A percentile compares a stretch with the other conserved stretches of the same genome.
These are phyloP conservation scores for Elgonia sp. DNA, from an alignment of 2,888 invertebrate species.

Conservation along the genomic window DNA sequence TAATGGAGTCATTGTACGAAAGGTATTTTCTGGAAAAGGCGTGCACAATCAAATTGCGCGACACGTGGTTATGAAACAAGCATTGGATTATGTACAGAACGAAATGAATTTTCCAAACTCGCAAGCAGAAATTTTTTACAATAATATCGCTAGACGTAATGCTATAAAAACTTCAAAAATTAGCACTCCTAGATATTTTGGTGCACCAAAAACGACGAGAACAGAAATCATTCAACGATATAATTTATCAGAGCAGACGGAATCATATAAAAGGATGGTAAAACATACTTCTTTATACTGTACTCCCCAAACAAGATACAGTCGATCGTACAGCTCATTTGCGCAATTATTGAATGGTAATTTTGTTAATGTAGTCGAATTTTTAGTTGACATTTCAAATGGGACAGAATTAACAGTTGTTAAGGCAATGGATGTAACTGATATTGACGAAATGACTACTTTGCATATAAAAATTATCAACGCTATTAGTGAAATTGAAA, in stretches of 20 bases:
- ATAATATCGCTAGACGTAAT: constrained; percentile 31
- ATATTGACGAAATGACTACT: constrained; percentile 1
- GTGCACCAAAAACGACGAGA: constrained; percentile 24
- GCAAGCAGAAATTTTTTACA: constrained; percentile 32
- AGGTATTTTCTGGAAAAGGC: constrained; percentile 56
- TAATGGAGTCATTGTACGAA: constrained; percentile 54
- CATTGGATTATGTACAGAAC: constrained; percentile 22
- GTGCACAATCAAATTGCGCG: constrained; percentile 58
- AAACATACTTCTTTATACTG: constrained; percentile 40
- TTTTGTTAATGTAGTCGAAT: constrained; percentile 30
- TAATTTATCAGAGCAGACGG: constrained; percentile 42
- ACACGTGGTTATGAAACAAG: constrained; percentile 38
- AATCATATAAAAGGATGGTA: constrained; percentile 52
- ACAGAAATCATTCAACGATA: constrained; percentile 14
- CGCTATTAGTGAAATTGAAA: constrained; percentile 3
- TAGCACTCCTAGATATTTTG: constrained; percentile 39
- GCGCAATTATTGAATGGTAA: constrained; percentile 42
- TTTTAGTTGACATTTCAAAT: constrained; percentile 35
- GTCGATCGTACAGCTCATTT: constrained; percentile 31
- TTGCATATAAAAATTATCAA: constrained; percentile 36
- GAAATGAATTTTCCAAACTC: constrained; percentile 38
- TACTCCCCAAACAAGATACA: constrained; percentile 4
- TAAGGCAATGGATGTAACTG: neutral
- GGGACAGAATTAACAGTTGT: constrained; percentile 10
- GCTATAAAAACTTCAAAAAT: constrained; percentile 23